Conservation (phyloP, 2,888 invertebrate genomes). For the Leptopterna dolabrata region DNA sequence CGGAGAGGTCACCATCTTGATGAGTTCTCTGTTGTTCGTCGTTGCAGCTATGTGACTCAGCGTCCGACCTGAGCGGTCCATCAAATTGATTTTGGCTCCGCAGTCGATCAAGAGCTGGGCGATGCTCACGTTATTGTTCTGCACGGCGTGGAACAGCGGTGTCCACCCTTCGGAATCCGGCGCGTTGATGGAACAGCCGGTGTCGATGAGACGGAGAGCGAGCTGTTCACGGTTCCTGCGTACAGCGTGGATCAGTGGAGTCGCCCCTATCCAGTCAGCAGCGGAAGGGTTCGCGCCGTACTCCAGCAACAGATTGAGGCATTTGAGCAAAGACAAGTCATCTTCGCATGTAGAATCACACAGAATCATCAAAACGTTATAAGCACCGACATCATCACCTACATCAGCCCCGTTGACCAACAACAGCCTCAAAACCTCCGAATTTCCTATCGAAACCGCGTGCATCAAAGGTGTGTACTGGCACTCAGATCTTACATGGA, state of each 20-base stretch:
- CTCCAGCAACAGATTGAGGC: constrained; percentile 58
- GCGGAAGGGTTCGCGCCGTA: constrained; percentile 58
- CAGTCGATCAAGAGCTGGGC: constrained; percentile 58
- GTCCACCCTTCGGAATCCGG: constrained; percentile 62
- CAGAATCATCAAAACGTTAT: constrained; percentile 60
- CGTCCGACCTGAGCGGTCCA: constrained; percentile 58
- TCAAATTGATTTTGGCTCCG: constrained; percentile 60
- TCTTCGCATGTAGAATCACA: constrained; percentile 59
- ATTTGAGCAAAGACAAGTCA: constrained; percentile 55
- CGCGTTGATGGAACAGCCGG: constrained; percentile 57
- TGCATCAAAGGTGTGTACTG: constrained; percentile 58
- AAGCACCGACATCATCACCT: constrained; percentile 57
- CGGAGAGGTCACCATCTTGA: neutral
- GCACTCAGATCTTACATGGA: constrained; percentile 45
- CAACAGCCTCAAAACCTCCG: constrained; percentile 55
- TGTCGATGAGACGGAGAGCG: constrained; percentile 56
- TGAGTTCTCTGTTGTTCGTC: neutral
- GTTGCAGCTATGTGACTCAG: neutral
- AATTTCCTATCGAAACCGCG: constrained; percentile 54
- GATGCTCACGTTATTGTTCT: constrained; percentile 48
- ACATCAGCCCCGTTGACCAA: constrained; percentile 57
- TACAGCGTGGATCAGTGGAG: constrained; percentile 59
- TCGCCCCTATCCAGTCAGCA: constrained; percentile 53
- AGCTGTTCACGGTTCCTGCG: constrained; percentile 53
- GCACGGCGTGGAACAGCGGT: constrained; percentile 61